phyloP scores from a whole-genome alignment of 2,797 vertebrate genomes.

The Philypnodon macrostomus region DNA sequence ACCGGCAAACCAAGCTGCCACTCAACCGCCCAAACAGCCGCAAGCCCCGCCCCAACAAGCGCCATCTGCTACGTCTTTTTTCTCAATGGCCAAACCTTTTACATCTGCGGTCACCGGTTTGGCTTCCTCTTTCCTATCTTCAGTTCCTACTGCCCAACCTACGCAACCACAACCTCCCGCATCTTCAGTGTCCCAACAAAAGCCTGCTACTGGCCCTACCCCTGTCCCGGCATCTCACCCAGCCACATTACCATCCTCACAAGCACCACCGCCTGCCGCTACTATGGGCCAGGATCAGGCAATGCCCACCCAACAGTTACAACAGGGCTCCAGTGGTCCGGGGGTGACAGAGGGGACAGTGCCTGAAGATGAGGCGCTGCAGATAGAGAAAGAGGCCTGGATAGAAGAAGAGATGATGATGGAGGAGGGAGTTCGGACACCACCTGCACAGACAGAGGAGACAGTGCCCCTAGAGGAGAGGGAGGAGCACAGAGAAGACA shows the following conservation, averaged over 20 bases:
- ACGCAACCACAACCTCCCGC: slow-evolving; percentile 61
- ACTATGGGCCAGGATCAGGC: slow-evolving; percentile 47
- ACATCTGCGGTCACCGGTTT: slow-evolving; percentile 77
- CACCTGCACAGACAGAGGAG: slow-evolving; percentile 55
- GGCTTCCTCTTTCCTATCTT: slow-evolving; percentile 71
- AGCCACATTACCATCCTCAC: slow-evolving; percentile 34
- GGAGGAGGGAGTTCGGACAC: slow-evolving; percentile 43
- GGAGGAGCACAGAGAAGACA: slow-evolving; percentile 56
- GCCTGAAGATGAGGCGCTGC: slow-evolving; percentile 40
- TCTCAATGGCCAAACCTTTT: slow-evolving; percentile 80
- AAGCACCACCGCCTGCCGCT: slow-evolving; percentile 40
- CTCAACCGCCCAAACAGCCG: slow-evolving; percentile 60
- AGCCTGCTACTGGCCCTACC: slow-evolving; percentile 29
- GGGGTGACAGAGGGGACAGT: slow-evolving; percentile 20
- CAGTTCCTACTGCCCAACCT: slow-evolving; percentile 57
- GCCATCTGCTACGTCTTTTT: slow-evolving; percentile 77
- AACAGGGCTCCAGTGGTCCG: slow-evolving; percentile 36
- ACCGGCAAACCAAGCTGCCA: slow-evolving; percentile 50
- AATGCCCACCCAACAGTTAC: slow-evolving; percentile 27
- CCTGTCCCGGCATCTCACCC: slow-evolving; percentile 56
- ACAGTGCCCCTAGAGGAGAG: slow-evolving; percentile 40
- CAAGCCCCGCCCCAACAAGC: slow-evolving; percentile 66
- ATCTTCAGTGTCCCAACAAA: slow-evolving; percentile 38
- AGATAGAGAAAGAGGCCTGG: slow-evolving; percentile 59
- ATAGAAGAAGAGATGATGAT: slow-evolving; percentile 55